A percentile compares a stretch with the other conserved stretches of the same genome.
Conservation (phyloP, 2,113 vertebrate genomes). For the Gila orcuttii region DNA sequence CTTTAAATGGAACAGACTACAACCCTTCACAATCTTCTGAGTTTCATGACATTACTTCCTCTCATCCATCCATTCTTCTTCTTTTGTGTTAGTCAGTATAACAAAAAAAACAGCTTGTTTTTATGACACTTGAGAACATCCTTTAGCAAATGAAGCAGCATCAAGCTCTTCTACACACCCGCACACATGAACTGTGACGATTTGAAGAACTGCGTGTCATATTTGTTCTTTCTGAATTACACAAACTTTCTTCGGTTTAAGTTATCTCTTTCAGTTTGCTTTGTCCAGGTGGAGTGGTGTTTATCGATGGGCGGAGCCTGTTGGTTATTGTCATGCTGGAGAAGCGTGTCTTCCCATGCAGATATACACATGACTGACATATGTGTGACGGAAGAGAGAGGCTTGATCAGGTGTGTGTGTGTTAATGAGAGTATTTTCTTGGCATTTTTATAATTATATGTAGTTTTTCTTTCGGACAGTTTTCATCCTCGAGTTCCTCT, state of each 20-base stretch:
- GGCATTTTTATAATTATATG: not conserved
- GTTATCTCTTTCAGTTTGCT: conserved; percentile 3
- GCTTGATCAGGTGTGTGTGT: conserved; percentile 1
- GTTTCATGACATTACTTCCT: not conserved
- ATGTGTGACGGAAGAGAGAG: not conserved
- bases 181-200: conserved; percentile 5
- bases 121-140: conserved; percentile 14
- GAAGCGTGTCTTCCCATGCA: conserved; percentile 44
- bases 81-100: not conserved
- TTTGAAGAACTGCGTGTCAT: conserved; percentile 27
- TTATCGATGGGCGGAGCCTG: conserved; percentile 8
- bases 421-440: conserved; percentile 21
- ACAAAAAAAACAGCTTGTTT: not conserved
- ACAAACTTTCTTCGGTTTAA: conserved; percentile 5
- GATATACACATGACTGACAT: conserved; percentile 34
- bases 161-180: not conserved
- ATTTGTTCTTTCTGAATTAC: conserved; percentile 24
- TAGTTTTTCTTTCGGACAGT: conserved; percentile 1
- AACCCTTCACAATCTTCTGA: not conserved
- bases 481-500: conserved; percentile 20
- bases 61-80: not conserved
- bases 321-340: conserved; percentile 28
- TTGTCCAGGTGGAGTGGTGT: not conserved
- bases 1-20: not conserved
- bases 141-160: conserved; percentile 26